A percentile compares a stretch with the other conserved stretches of the same genome.
Conservation (phyloP, 2,797 vertebrate species). For the Tarsius wallacei region DNA sequence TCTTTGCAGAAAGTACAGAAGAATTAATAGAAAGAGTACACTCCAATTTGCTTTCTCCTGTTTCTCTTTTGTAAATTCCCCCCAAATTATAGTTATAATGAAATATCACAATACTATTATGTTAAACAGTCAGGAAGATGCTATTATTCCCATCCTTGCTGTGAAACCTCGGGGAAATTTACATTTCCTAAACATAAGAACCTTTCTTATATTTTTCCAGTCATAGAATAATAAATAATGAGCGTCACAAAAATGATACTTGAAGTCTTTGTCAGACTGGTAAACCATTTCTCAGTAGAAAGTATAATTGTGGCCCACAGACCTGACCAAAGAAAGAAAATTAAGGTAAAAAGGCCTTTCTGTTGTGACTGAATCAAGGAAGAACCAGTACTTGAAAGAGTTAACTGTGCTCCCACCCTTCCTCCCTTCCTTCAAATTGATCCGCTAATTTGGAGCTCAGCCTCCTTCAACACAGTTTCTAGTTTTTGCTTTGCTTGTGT, state of each 20-base stretch:
- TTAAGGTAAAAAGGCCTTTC: background rate
- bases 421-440: background rate
- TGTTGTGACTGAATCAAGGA: background rate
- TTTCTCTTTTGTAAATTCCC: conserved; percentile 15
- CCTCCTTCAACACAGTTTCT: background rate
- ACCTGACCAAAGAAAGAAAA: conserved; percentile 23
- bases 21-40: conserved; percentile 4
- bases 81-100: conserved; percentile 37
- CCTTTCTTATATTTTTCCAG: background rate
- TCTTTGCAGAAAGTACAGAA: conserved; percentile 23
- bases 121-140: conserved; percentile 50
- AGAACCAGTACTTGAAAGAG: background rate
- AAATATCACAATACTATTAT: conserved; percentile 40
- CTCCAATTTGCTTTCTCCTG: conserved; percentile 23
- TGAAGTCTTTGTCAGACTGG: conserved; percentile 49
- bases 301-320: background rate
- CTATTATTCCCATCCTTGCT: conserved; percentile 27
- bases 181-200: conserved; percentile 22
- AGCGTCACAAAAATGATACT: background rate
- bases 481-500: background rate
- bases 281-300: conserved; percentile 58
- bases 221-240: background rate
- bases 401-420: background rate
- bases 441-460: background rate
- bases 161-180: conserved; percentile 55